These are phyloP conservation scores for Ctenodactylus gundi DNA, from an alignment of 2,113 vertebrate genomes.

Conservation along the genomic window DNA sequence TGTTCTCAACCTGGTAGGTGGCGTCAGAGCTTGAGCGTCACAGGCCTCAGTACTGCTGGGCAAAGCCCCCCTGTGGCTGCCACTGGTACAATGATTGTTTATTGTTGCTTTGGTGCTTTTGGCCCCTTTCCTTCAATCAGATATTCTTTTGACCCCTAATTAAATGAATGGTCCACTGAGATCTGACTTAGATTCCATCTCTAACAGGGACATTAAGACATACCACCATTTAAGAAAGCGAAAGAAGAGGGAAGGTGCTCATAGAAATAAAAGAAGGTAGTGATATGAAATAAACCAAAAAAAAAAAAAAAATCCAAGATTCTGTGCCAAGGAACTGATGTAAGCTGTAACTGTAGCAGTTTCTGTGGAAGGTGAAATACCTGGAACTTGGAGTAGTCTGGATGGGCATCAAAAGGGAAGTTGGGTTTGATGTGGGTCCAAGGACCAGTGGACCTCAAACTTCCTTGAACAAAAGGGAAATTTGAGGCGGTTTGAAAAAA, in stretches of 20 bases:
- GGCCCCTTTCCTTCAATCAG: neutral
- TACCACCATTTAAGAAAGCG: neutral
- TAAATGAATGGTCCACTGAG: neutral
- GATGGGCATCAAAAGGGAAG: neutral
- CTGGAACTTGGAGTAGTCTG: neutral
- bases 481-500: neutral
- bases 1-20: neutral
- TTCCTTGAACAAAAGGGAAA: neutral
- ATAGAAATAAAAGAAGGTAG: neutral
- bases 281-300: neutral
- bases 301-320: too few relatives aligned
- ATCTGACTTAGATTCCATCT: neutral
- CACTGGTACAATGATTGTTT: neutral
- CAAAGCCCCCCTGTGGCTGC: neutral
- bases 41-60: accelerated
- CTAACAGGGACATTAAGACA: neutral
- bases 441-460: neutral
- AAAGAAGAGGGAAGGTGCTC: neutral
- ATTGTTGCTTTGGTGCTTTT: neutral
- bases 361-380: too few relatives aligned
- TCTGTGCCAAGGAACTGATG: neutral
- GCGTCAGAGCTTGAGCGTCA: neutral
- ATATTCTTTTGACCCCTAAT: neutral
- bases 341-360: neutral
- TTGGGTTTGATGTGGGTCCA: neutral